Percentiles rank a stretch among this genome's conserved stretches.
Evolutionary conservation across 2,888 invertebrate genomes (phyloP).

Genomic region (Eustalomyia histrio): DNA sequence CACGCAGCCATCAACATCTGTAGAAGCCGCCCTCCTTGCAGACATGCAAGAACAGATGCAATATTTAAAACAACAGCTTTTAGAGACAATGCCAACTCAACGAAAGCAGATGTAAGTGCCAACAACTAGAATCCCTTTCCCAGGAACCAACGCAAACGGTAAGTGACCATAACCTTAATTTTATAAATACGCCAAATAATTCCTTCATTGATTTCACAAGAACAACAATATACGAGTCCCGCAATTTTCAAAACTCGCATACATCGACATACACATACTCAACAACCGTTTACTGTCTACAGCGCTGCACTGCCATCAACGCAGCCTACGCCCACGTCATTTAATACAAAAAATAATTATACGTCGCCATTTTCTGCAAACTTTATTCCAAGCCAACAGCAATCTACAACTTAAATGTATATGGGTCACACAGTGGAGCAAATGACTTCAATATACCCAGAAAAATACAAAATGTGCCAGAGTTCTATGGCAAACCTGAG

Average conservation of each 20-base stretch:
- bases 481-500: slow-evolving; percentile 49
- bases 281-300: not conserved
- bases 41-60: slow-evolving; percentile 21
- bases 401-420: not conserved
- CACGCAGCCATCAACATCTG: slow-evolving; percentile 5
- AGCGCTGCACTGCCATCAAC: not conserved
- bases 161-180: not conserved
- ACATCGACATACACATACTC: slow-evolving; percentile 1
- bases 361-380: slow-evolving; percentile 5
- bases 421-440: not conserved
- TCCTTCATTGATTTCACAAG: slow-evolving; percentile 2
- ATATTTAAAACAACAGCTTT: slow-evolving; percentile 14
- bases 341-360: not conserved
- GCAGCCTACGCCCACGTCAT: not conserved
- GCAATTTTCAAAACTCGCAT: not conserved
- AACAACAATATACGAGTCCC: not conserved
- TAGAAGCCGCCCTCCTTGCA: slow-evolving; percentile 9
- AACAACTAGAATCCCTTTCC: slow-evolving; percentile 1
- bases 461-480: slow-evolving; percentile 53
- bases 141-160: not conserved
- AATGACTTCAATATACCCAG: not conserved
- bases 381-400: not conserved
- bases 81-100: slow-evolving; percentile 32
- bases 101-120: slow-evolving; percentile 28
- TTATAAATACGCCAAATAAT: not conserved